phyloP scores from a whole-genome alignment of 37 sponge, comb jelly and placozoan genomes.

The Crambe crambe region DNA sequence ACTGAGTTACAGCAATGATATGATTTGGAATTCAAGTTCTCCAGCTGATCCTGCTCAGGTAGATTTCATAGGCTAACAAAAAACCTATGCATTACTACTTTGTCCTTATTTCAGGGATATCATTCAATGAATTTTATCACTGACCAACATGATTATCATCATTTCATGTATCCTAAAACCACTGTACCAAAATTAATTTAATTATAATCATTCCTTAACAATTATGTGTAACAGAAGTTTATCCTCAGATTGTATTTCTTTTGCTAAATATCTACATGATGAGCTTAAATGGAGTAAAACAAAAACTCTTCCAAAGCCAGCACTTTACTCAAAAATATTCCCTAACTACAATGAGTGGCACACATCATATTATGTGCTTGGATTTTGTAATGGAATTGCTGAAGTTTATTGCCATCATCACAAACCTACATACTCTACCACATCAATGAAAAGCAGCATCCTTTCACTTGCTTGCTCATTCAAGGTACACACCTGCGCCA shows the following conservation, averaged over 20 bases:
- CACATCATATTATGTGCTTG: not conserved
- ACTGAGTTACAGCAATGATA: not conserved
- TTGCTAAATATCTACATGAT: not conserved
- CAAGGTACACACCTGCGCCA: too few species aligned
- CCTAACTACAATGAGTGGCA: not conserved
- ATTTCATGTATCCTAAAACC: not conserved
- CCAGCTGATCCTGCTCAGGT: not conserved
- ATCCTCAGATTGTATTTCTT: not conserved
- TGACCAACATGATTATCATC: not conserved
- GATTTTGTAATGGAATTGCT: not conserved
- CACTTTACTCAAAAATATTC: not conserved
- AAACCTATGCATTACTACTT: not conserved
- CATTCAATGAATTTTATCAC: not conserved
- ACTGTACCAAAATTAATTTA: too few species aligned
- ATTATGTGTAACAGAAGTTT: not conserved
- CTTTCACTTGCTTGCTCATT: not conserved
- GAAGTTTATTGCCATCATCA: not conserved
- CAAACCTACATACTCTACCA: not conserved
- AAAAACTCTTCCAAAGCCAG: not conserved
- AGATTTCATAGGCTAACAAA: not conserved
- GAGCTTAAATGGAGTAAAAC: not conserved
- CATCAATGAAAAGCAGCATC: not conserved
- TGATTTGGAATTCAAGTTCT: not conserved
- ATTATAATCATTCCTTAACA: not conserved
- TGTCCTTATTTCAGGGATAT: not conserved